phyloP scores from a whole-genome alignment of 2,797 vertebrate species.

The Crossoptilon crossoptilon region DNA sequence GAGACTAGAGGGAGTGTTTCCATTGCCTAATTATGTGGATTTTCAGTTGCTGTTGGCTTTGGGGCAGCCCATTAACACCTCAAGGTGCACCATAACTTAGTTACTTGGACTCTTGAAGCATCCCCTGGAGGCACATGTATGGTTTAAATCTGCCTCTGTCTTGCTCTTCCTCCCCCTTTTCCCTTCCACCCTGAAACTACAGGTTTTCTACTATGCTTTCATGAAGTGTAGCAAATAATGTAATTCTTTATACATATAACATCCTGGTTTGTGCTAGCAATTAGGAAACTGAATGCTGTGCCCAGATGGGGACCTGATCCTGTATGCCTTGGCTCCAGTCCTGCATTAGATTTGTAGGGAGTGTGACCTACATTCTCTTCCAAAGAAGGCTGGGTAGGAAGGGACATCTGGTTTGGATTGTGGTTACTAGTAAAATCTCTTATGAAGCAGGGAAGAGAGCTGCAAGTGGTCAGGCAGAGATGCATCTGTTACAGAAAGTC shows the following conservation, averaged over 20 bases:
- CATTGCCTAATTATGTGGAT: slow-evolving; percentile 44
- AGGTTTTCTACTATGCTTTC: slow-evolving; percentile 24
- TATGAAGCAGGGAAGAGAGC: slow-evolving; percentile 29
- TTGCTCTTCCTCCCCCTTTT: slow-evolving; percentile 35
- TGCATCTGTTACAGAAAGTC: slow-evolving; percentile 13
- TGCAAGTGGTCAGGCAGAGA: slow-evolving; percentile 41
- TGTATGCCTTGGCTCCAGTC: slow-evolving; percentile 38
- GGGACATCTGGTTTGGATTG: slow-evolving; percentile 66
- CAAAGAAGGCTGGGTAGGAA: slow-evolving; percentile 63
- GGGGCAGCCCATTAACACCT: slow-evolving; percentile 29
- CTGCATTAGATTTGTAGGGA: slow-evolving; percentile 67
- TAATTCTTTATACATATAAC: slow-evolving; percentile 16
- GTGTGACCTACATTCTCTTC: slow-evolving; percentile 67
- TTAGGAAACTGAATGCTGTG: slow-evolving; percentile 19
- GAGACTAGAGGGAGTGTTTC: slow-evolving; percentile 21
- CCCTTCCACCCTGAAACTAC: not conserved
- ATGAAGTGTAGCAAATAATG: slow-evolving; percentile 43
- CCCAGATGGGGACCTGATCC: slow-evolving; percentile 67
- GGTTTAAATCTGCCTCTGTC: slow-evolving; percentile 26
- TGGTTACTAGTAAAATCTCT: slow-evolving; percentile 58
- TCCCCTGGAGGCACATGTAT: not conserved
- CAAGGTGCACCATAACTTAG: slow-evolving; percentile 25
- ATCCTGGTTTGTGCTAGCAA: slow-evolving; percentile 58
- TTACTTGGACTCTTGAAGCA: slow-evolving; percentile 16
- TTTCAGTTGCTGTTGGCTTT: slow-evolving; percentile 47